A percentile compares a stretch with the other conserved stretches of the same genome.
Evolutionary conservation across 64 coral and sea anemone genomes (phyloP).

Genomic region (Cladopsammia gracilis): DNA sequence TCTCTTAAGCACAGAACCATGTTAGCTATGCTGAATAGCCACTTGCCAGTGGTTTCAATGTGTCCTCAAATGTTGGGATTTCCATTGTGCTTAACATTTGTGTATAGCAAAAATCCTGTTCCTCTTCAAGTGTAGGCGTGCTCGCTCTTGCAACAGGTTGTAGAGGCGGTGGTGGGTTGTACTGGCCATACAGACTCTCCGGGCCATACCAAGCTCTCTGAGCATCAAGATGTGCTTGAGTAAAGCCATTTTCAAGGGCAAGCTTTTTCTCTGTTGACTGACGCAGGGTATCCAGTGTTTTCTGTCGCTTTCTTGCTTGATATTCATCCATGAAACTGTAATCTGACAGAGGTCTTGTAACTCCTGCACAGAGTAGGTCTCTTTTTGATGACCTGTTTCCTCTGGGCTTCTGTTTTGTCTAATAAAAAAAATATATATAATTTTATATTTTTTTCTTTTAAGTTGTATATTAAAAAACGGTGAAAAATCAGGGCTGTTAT

Average conservation of each 20-base stretch:
- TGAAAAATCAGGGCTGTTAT: too few species aligned
- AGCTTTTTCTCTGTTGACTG: slow-evolving; percentile 71
- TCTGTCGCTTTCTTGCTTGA: slow-evolving; percentile 61
- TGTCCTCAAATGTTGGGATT: slow-evolving; percentile 98
- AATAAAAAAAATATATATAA: neutral
- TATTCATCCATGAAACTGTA: slow-evolving; percentile 51
- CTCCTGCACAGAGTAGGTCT: slow-evolving; percentile 91
- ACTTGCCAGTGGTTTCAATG: slow-evolving; percentile 82
- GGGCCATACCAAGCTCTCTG: slow-evolving; percentile 65
- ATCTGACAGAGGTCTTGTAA: slow-evolving; percentile 75
- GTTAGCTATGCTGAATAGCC: slow-evolving; percentile 1
- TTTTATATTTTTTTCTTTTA: too few species aligned
- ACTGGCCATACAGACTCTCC: slow-evolving; percentile 56
- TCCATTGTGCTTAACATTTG: slow-evolving; percentile 88
- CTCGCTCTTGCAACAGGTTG: slow-evolving; percentile 89
- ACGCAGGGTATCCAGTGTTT: slow-evolving; percentile 47
- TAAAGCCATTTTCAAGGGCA: slow-evolving; percentile 31
- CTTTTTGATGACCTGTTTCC: slow-evolving; percentile 84
- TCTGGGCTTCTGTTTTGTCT: slow-evolving; percentile 90
- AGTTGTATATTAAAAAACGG: too few species aligned
- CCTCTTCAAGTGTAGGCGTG: slow-evolving; percentile 71
- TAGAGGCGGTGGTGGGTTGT: slow-evolving; percentile 19
- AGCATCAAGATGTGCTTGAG: slow-evolving; percentile 23
- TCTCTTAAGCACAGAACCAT: neutral
- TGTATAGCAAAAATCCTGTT: slow-evolving; percentile 58